Percentiles rank a stretch among this genome's conserved stretches.
Evolutionary conservation across 2,888 invertebrate species (phyloP).

Genomic region (Coleophora flavipennella): DNA sequence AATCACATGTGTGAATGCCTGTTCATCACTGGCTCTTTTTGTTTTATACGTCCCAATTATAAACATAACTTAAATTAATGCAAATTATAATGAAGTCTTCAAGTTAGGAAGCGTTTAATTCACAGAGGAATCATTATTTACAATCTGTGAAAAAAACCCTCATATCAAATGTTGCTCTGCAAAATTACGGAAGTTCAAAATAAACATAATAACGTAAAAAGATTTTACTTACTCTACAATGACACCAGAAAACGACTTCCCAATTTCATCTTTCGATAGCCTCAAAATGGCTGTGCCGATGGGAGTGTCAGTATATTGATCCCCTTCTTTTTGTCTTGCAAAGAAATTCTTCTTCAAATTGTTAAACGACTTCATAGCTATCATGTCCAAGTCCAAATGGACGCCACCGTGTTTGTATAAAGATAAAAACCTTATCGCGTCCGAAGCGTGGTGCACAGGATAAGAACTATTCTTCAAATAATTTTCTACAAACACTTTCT

Average conservation of each 20-base stretch:
- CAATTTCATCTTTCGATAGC: neutral
- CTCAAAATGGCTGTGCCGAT: neutral
- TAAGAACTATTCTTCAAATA: neutral
- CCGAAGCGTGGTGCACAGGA: neutral
- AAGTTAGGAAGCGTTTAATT: too few relatives aligned
- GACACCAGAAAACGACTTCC: neutral
- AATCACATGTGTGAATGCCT: too few relatives aligned
- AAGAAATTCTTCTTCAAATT: neutral
- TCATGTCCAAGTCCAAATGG: slow-evolving; percentile 3
- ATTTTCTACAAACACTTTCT: neutral
- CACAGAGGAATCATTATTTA: too few relatives aligned
- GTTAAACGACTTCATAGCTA: neutral
- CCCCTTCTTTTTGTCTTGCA: neutral
- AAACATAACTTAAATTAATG: too few relatives aligned
- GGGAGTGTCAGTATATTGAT: neutral
- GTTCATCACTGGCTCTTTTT: too few relatives aligned
- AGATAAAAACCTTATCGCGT: neutral
- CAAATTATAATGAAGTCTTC: too few relatives aligned
- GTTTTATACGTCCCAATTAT: too few relatives aligned
- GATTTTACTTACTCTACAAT: neutral
- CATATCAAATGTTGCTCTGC: too few relatives aligned
- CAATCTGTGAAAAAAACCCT: too few relatives aligned
- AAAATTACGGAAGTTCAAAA: too few relatives aligned
- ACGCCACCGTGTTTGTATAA: slow-evolving; percentile 73
- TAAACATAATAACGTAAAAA: too few relatives aligned